Conservation (phyloP, 1,140 invertebrate species). For the Drosophila triauraria region DNA sequence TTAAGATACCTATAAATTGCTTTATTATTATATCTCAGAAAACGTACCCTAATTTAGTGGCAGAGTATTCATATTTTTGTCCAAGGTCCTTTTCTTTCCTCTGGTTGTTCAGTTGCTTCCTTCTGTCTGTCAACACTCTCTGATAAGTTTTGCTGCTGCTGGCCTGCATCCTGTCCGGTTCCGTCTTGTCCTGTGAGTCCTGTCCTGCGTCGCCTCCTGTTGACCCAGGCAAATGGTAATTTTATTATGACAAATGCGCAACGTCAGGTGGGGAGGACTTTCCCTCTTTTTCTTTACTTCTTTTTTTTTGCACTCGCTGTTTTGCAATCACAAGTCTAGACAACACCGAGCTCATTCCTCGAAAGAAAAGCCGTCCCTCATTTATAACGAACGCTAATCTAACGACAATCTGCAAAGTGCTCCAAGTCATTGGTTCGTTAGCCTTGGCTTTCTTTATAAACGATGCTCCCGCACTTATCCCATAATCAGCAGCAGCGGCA, state of each 20-base stretch:
- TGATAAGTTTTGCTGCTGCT: slow-evolving; percentile 61
- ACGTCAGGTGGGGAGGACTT: slow-evolving; percentile 39
- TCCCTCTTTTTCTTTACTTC: background rate
- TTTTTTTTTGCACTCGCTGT: slow-evolving; percentile 27
- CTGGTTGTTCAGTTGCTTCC: slow-evolving; percentile 10
- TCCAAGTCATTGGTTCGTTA: slow-evolving; percentile 55
- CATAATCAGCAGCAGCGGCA: slow-evolving; percentile 34
- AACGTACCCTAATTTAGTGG: background rate
- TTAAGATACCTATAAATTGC: too few relatives aligned
- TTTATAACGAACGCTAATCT: slow-evolving; percentile 49
- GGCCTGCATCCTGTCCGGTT: slow-evolving; percentile 28
- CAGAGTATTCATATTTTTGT: slow-evolving; percentile 35
- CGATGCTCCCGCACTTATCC: slow-evolving; percentile 48
- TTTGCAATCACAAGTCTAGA: slow-evolving; percentile 56
- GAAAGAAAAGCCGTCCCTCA: background rate
- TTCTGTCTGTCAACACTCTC: slow-evolving; percentile 57
- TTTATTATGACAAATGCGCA: slow-evolving; percentile 77
- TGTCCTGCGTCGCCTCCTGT: slow-evolving; percentile 7
- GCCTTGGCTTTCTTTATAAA: slow-evolving; percentile 37
- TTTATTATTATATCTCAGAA: background rate
- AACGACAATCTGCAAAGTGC: slow-evolving; percentile 53
- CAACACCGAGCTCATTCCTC: slow-evolving; percentile 30
- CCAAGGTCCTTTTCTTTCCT: background rate
- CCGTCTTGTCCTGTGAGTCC: slow-evolving; percentile 6
- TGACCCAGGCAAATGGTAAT: slow-evolving; percentile 73